Conservation (phyloP, 1,140 invertebrate genomes). For the Lepidotrigona ventralis region DNA sequence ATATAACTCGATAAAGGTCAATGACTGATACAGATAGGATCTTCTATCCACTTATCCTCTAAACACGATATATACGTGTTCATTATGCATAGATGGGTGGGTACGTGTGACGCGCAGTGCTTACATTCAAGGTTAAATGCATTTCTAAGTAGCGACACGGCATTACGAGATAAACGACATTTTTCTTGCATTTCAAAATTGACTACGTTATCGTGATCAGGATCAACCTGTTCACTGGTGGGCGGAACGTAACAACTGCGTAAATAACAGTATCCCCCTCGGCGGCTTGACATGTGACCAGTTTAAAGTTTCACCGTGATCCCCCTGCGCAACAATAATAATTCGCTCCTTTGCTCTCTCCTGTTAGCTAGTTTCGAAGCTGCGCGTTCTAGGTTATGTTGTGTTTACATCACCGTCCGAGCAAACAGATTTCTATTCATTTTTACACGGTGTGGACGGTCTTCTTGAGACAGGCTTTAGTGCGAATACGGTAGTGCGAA, state of each 20-base stretch:
- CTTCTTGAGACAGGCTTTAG: neutral
- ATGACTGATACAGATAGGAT: neutral
- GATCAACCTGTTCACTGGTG: neutral
- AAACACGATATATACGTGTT: neutral
- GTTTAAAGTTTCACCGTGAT: constrained; percentile 56
- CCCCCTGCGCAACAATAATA: constrained; percentile 31
- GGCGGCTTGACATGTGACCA: constrained; percentile 47
- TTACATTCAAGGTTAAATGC: constrained; percentile 37
- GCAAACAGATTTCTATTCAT: constrained; percentile 7
- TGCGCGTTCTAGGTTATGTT: constrained; percentile 55
- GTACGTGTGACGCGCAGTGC: constrained; percentile 7
- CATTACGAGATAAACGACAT: constrained; percentile 2
- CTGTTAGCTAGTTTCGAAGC: constrained; percentile 1
- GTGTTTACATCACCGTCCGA: constrained; percentile 33
- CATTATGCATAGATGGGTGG: neutral
- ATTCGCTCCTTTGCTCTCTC: constrained; percentile 10
- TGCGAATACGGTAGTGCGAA: constrained; percentile 19
- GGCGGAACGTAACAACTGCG: constrained; percentile 4
- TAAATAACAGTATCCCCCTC: constrained; percentile 32
- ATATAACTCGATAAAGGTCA: too few relatives aligned
- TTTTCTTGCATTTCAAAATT: constrained; percentile 32
- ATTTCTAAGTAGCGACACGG: constrained; percentile 3
- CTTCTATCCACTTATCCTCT: neutral
- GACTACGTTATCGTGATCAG: neutral
- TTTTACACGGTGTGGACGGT: neutral